phyloP scores from a whole-genome alignment of 2,113 vertebrate species.

The Microcebus lehilahytsara region DNA sequence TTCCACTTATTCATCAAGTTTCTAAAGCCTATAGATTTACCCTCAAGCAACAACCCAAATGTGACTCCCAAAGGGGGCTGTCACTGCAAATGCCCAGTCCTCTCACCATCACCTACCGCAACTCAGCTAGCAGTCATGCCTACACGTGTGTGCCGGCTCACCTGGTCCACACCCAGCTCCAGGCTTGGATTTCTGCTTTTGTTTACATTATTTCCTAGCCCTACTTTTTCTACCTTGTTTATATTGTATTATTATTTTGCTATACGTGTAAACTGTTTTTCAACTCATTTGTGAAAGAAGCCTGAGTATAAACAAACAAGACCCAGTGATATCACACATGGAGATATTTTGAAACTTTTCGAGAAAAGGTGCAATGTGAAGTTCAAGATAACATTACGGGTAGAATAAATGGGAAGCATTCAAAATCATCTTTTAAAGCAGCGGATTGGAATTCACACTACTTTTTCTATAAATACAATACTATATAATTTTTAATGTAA shows the following conservation, averaged over 20 bases:
- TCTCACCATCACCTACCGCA: neutral
- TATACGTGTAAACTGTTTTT: conserved; percentile 32
- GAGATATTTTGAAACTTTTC: conserved; percentile 35
- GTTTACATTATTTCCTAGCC: neutral
- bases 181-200: neutral
- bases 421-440: neutral
- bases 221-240: neutral
- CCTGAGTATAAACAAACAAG: conserved; percentile 52
- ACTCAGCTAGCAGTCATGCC: rapidly evolving
- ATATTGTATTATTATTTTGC: neutral
- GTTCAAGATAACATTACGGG: conserved; percentile 40
- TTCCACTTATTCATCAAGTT: neutral
- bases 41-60: neutral
- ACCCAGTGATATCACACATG: neutral
- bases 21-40: neutral
- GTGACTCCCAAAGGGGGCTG: neutral
- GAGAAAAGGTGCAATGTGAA: conserved; percentile 41
- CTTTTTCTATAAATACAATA: neutral
- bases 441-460: neutral
- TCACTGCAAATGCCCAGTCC: neutral
- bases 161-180: neutral
- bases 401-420: conserved; percentile 14
- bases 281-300: conserved; percentile 46
- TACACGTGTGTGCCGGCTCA: rapidly evolving
- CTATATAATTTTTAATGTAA: neutral